Evolutionary conservation across 2,797 vertebrate genomes (phyloP).

Genomic region (Pseudochaenichthys georgianus): DNA sequence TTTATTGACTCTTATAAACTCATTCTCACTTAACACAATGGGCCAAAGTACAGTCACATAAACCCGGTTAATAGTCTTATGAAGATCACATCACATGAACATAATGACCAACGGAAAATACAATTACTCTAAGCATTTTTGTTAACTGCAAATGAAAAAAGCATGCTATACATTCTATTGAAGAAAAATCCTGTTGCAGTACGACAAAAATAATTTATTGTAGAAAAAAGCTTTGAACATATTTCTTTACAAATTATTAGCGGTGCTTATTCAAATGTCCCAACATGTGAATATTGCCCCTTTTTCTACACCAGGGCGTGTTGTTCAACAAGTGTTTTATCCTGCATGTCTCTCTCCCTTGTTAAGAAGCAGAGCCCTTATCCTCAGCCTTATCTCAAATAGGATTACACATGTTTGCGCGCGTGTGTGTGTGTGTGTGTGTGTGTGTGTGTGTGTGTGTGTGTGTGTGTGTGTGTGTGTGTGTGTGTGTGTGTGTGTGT

Average conservation of each 20-base stretch:
- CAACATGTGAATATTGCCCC: conserved; percentile 53
- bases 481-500: conserved; percentile 16
- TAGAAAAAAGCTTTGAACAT: background rate
- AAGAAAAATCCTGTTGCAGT: conserved; percentile 7
- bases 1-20: background rate
- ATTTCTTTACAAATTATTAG: background rate
- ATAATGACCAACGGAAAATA: background rate
- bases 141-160: background rate
- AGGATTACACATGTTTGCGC: conserved; percentile 69
- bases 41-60: background rate
- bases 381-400: conserved; percentile 69
- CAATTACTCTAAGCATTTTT: background rate
- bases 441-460: conserved; percentile 12
- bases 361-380: conserved; percentile 50
- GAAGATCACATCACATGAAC: background rate
- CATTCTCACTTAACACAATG: background rate
- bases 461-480: background rate
- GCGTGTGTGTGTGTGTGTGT: conserved; percentile 14
- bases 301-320: background rate
- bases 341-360: conserved; percentile 28
- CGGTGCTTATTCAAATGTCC: background rate
- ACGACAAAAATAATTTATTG: background rate
- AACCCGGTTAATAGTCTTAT: conserved; percentile 1
- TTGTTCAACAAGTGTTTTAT: conserved; percentile 76
- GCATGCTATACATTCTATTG: background rate